A percentile compares a stretch with the other conserved stretches of the same genome.
Evolutionary conservation across 2,113 vertebrate genomes (phyloP).

Genomic region (Aegithalos caudatus): DNA sequence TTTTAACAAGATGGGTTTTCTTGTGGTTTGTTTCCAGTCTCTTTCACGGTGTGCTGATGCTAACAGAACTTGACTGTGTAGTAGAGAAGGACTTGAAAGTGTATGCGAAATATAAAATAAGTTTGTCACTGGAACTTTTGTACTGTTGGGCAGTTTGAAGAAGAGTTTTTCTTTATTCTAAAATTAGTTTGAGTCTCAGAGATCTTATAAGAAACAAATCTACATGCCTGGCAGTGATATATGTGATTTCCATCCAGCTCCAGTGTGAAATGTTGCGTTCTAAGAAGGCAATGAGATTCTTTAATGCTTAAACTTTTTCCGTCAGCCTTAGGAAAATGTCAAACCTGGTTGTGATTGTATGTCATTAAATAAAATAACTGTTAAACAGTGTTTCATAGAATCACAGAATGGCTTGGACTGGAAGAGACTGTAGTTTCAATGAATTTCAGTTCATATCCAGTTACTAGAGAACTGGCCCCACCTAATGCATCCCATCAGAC

Average conservation of each 20-base stretch:
- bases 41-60: neutral
- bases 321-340: conserved; percentile 4
- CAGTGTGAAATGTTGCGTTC: conserved; percentile 6
- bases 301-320: conserved; percentile 40
- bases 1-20: conserved; percentile 33
- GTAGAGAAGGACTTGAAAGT: neutral
- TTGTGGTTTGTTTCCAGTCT: conserved; percentile 38
- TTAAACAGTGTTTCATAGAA: neutral
- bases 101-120: neutral
- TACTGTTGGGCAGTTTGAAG: conserved; percentile 10
- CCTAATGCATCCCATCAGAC: neutral
- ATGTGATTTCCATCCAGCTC: neutral
- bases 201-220: conserved; percentile 30
- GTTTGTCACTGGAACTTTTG: conserved; percentile 27
- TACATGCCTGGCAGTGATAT: neutral
- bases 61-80: conserved; percentile 32
- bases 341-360: conserved; percentile 51
- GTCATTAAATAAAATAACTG: conserved; percentile 50
- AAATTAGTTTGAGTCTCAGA: conserved; percentile 40
- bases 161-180: conserved; percentile 30
- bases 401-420: neutral
- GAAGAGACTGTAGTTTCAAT: neutral
- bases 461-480: neutral
- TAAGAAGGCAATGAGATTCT: conserved; percentile 33
- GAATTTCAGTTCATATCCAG: conserved; percentile 31